Conservation (phyloP, 2,113 vertebrate genomes). For the Colossoma macropomum region DNA sequence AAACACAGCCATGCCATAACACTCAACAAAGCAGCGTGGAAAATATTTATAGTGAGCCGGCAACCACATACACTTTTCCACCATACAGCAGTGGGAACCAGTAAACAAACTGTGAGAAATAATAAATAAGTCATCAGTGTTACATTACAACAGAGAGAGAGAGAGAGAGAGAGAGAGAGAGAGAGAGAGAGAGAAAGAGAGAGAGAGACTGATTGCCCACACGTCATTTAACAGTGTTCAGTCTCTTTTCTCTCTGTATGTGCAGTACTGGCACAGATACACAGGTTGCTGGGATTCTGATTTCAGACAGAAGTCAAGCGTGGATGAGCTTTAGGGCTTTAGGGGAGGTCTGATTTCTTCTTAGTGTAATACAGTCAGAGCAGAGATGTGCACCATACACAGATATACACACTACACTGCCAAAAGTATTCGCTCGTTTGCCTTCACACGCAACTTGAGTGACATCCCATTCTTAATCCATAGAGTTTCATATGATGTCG, state of each 20-base stretch:
- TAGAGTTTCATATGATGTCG: too few species aligned
- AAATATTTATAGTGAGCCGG: slow-evolving; percentile 64
- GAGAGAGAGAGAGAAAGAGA: slow-evolving; percentile 59
- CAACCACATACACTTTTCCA: slow-evolving; percentile 41
- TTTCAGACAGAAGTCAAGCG: neutral
- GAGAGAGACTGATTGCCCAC: slow-evolving; percentile 65
- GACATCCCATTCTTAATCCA: too few species aligned
- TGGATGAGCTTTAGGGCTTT: neutral
- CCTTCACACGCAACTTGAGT: too few species aligned
- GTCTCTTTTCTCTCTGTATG: slow-evolving; percentile 40
- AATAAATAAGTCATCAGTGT: slow-evolving; percentile 72
- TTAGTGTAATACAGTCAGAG: neutral
- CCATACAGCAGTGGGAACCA: slow-evolving; percentile 53
- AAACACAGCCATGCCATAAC: slow-evolving; percentile 64
- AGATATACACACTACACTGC: neutral
- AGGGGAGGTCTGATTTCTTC: neutral
- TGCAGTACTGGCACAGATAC: neutral
- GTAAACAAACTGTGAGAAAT: slow-evolving; percentile 64
- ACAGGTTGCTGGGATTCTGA: neutral
- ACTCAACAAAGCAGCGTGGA: slow-evolving; percentile 51
- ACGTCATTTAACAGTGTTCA: slow-evolving; percentile 51
- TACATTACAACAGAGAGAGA: slow-evolving; percentile 27
- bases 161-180: slow-evolving; percentile 30
- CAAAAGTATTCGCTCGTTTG: too few species aligned
- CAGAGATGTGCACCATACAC: neutral